These are phyloP conservation scores for Adrianichthys oophorus DNA, from an alignment of 2,797 vertebrate genomes.

Conservation along the genomic window DNA sequence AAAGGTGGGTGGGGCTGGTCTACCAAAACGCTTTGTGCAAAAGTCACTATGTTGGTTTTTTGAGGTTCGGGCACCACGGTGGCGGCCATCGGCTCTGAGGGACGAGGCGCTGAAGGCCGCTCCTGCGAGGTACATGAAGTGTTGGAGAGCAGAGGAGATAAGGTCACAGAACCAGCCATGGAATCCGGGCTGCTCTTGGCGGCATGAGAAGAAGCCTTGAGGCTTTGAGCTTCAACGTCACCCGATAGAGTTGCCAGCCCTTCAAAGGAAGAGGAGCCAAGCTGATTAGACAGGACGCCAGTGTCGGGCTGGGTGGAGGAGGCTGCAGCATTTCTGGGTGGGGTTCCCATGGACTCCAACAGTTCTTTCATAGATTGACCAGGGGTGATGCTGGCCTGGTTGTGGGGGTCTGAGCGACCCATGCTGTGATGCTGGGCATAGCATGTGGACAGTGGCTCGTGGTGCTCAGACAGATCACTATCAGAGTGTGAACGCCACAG, in stretches of 20 bases:
- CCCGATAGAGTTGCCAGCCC: constrained; percentile 9
- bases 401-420: constrained; percentile 70
- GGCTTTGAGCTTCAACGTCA: constrained; percentile 5
- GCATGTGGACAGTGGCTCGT: constrained; percentile 81
- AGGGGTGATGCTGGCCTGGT: constrained; percentile 65
- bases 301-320: constrained; percentile 52
- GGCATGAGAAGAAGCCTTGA: constrained; percentile 16
- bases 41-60: constrained; percentile 44
- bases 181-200: constrained; percentile 24
- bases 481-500: constrained; percentile 97
- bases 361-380: constrained; percentile 86
- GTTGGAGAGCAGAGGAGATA: constrained; percentile 55
- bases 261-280: constrained; percentile 27
- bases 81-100: constrained; percentile 61
- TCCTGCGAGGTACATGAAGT: constrained; percentile 73
- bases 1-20: constrained; percentile 76
- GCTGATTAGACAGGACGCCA: constrained; percentile 36
- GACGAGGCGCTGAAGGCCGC: constrained; percentile 47
- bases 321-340: constrained; percentile 28
- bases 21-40: constrained; percentile 69
- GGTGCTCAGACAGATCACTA: constrained; percentile 91
- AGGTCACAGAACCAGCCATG: constrained; percentile 35
- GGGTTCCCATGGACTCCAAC: constrained; percentile 68
- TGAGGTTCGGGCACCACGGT: constrained; percentile 57
- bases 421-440: constrained; percentile 61